These are phyloP conservation scores for Tor tambroides DNA, from an alignment of 2,113 vertebrate species.

Conservation along the genomic window DNA sequence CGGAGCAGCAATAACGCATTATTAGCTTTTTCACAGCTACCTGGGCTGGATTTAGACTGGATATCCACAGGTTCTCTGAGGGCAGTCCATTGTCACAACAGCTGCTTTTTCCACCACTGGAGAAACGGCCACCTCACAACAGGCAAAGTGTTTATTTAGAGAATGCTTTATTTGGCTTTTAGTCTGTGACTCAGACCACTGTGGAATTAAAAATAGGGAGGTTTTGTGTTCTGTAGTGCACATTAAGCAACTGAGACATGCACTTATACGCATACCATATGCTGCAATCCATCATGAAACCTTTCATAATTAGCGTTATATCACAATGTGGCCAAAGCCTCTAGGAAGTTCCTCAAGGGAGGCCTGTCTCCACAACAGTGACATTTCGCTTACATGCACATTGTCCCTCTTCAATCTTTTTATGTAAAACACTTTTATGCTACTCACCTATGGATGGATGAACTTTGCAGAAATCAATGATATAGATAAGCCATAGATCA, in stretches of 20 bases:
- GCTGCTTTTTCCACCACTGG: slow-evolving; percentile 30
- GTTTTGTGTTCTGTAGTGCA: slow-evolving; percentile 45
- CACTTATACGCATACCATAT: background rate
- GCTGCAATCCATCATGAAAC: background rate
- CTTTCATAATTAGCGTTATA: slow-evolving; percentile 30
- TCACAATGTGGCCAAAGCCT: slow-evolving; percentile 67
- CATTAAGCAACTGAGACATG: background rate
- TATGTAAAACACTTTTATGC: slow-evolving; percentile 85
- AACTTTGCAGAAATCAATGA: slow-evolving; percentile 86
- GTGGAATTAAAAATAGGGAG: slow-evolving; percentile 59
- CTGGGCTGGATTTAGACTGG: slow-evolving; percentile 80
- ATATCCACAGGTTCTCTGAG: slow-evolving; percentile 78
- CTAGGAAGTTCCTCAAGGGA: slow-evolving; percentile 73
- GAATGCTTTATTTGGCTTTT: slow-evolving; percentile 36
- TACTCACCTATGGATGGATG: slow-evolving; percentile 88
- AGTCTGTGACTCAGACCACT: slow-evolving; percentile 53
- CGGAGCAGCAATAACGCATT: slow-evolving; percentile 81
- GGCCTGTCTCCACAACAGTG: slow-evolving; percentile 73
- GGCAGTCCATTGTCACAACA: slow-evolving; percentile 72
- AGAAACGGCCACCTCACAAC: background rate
- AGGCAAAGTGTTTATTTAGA: slow-evolving; percentile 35
- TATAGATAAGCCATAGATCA: slow-evolving; percentile 84
- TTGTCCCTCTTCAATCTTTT: slow-evolving; percentile 75
- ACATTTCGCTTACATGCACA: slow-evolving; percentile 80
- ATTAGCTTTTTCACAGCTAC: slow-evolving; percentile 80